Percentiles rank a stretch among this genome's conserved stretches.
These are phyloP conservation scores for Apis florea DNA, from an alignment of 1,140 invertebrate species.

Conservation along the genomic window DNA sequence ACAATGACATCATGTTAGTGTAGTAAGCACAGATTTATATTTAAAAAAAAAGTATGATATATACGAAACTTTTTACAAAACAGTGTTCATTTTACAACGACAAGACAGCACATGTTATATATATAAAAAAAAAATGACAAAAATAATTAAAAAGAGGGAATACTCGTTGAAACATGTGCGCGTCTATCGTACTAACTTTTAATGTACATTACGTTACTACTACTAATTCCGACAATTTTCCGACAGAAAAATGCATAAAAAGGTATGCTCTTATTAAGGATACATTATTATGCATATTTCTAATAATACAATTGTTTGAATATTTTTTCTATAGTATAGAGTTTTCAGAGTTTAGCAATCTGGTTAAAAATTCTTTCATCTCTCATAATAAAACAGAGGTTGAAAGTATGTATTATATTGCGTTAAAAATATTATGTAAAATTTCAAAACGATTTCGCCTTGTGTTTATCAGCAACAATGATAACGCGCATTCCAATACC, in stretches of 20 bases:
- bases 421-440: slow-evolving; percentile 56
- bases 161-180: slow-evolving; percentile 39
- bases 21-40: slow-evolving; percentile 22
- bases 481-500: slow-evolving; percentile 73
- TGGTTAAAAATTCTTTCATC: slow-evolving; percentile 42
- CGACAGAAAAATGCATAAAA: slow-evolving; percentile 43
- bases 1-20: slow-evolving; percentile 18
- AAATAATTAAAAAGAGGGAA: not conserved
- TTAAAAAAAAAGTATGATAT: slow-evolving; percentile 43
- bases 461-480: slow-evolving; percentile 63
- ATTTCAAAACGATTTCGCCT: slow-evolving; percentile 54
- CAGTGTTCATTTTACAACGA: slow-evolving; percentile 62
- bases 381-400: slow-evolving; percentile 26
- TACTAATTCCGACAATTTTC: slow-evolving; percentile 62
- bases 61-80: slow-evolving; percentile 55
- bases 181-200: slow-evolving; percentile 60
- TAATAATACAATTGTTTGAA: slow-evolving; percentile 41
- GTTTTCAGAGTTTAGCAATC: slow-evolving; percentile 49
- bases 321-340: slow-evolving; percentile 70
- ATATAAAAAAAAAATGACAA: slow-evolving; percentile 6
- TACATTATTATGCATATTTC: slow-evolving; percentile 52
- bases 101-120: slow-evolving; percentile 54
- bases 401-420: slow-evolving; percentile 1
- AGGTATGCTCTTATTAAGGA: too few relatives aligned
- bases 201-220: slow-evolving; percentile 67